Evolutionary conservation across 2,113 vertebrate species (phyloP).

Genomic region (Entelurus aequoreus): DNA sequence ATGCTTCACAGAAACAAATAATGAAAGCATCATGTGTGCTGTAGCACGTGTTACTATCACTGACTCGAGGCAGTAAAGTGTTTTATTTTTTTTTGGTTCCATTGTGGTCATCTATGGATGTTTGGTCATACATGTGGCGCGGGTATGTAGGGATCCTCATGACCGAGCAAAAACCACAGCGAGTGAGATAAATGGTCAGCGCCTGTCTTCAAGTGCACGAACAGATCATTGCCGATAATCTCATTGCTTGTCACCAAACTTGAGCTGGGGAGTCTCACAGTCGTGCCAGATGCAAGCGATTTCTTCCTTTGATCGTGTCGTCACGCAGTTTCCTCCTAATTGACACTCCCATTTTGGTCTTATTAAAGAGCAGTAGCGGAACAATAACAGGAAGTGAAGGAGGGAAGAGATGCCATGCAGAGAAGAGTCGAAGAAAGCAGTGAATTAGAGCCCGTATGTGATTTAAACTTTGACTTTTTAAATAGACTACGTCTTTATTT

Average conservation of each 20-base stretch:
- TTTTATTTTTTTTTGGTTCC: no score
- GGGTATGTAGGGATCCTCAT: constrained; percentile 26
- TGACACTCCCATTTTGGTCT: constrained; percentile 5
- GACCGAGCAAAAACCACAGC: constrained; percentile 4
- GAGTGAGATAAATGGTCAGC: constrained; percentile 1
- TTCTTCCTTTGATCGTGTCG: constrained; percentile 12
- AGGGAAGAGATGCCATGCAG: background rate
- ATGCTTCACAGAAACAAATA: constrained; percentile 29
- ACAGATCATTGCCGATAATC: constrained; percentile 17
- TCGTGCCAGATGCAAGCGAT: background rate
- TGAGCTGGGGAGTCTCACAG: background rate
- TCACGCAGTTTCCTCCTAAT: constrained; percentile 1
- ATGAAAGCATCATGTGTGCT: constrained; percentile 37
- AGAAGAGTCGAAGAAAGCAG: background rate
- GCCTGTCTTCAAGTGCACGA: constrained; percentile 2
- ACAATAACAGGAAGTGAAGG: constrained; percentile 4
- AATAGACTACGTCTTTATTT: no score
- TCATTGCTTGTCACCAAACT: constrained; percentile 21
- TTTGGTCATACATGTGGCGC: constrained; percentile 13
- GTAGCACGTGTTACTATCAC: constrained; percentile 25
- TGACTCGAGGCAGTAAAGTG: background rate
- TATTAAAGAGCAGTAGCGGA: background rate
- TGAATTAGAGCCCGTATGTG: background rate
- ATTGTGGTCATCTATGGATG: constrained; percentile 42
- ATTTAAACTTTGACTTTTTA: no score